Base-by-base conservation (phyloP, 2,797 vertebrate species). In the Xyrichtys novacula region DNA sequence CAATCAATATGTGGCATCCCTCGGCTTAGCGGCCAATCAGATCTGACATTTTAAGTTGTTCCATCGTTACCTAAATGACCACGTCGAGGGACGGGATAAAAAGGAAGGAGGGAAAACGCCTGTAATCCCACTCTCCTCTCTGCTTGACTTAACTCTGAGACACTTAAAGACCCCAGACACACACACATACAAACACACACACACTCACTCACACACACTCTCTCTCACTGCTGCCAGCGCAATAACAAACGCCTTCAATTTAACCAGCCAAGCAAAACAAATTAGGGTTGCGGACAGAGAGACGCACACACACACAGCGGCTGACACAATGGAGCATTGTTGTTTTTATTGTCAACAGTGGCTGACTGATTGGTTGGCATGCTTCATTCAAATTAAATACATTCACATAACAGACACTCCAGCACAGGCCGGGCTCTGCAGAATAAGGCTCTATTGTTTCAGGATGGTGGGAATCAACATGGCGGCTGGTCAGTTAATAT, bases 221-320 rank as follows among this genome's bases (percentile, higher is more conserved):
- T 43, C 74, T 49, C 25, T 6, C 55, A 28, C 71, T 23, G 34
- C 75, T 81, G 71, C 77, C 77, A 76, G 68, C 68, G 10, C 62
- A 82, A 84, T 79, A 90, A 95, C 94, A 96, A 95, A 94, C 78
- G 90, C 82, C 87, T 90, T 91, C 91, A 86, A 93, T 94, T 93
- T 94, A 95, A 93, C 91, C 93, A 92, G 77, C 88, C 86, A 85
- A 93, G 85, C 92, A 92, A 85, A 94, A 94, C 93, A 91, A 93
- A 94, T 85, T 92, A 75, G 85, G 90, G 83, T 74, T 68, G 84
- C 53, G 47, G 76, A 54, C 83, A 77, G 77, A 86, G 36, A 80
- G 53, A 39, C 32, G 47, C 50, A 71, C 61, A 57, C 62, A 43
- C 58, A 59, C 31, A 64, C 65, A 32, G 66, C 60, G 16, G 38